Evolutionary conservation across 2,797 vertebrate genomes (phyloP), one percentile per base, ranked within the genome.

Genomic region (Notolabrus celidotus): DNA sequence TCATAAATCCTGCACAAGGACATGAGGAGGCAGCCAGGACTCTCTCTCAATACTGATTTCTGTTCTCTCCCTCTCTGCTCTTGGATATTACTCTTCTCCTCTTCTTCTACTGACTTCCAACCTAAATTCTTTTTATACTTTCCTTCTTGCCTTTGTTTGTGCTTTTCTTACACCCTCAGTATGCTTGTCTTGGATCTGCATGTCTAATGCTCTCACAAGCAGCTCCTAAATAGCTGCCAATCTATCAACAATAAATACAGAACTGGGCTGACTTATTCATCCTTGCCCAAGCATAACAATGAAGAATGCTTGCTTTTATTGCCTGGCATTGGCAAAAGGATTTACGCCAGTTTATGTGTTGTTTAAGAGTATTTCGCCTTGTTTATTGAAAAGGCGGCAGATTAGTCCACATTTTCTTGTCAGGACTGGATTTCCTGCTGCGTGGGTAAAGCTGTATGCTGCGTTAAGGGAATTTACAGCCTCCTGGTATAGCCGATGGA

Each of bases 1-100:
- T 91, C 90, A 92, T 91, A 90, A 90, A 91, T 92, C 86, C 86
- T 90, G 84, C 86, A 92, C 87, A 89, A 91, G 87, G 92, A 91
- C 88, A 87, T 65, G 82, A 67, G 43, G 54, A 79, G 80, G 74
- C 80, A 81, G 85, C 71, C 60, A 68, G 80, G 74, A 87, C 81
- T 89, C 71, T 79, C 70, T 71, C 80, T 79, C 80, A 73, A 79
- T 86, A 68, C 86, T 68, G 78, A 87, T 77, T 88, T 70, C 68
- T 71, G 22, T 58, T 58, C 82, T 84, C 67, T 58, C 49, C 56
- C 63, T 23, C 63, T 53, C 46, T 47, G 41, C 82, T 77, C 55
- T 68, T 70, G 79, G 73, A 81, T 82, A 80, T 86, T 69, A 58
- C 55, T 47, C 77, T 81, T 72, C 78, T 29, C 15, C 27, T 59